Base-by-base conservation (phyloP, 2,797 vertebrate species). In the Gouania willdenowi region DNA sequence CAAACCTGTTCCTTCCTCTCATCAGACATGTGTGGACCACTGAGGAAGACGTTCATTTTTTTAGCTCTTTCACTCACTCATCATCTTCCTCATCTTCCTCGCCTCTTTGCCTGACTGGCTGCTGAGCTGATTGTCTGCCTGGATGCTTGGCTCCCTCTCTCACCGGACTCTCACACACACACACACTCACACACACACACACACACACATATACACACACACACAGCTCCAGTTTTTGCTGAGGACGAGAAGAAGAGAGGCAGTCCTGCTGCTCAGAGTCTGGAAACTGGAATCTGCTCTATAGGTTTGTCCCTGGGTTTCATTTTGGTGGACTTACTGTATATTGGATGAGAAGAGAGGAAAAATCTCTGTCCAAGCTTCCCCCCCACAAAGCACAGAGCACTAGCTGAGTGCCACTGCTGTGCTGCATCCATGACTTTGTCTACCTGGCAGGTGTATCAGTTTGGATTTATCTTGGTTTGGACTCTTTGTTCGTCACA, bases 391-490 rank as follows among this genome's bases (percentile, higher is more conserved):
- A n/a, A 52, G 61, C 67, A 60, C 65, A 59, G 71, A 75, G 54
- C 48, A 55, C 44, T 45, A n/a, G n/a, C n/a, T n/a, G 57, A 70
- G 52, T 59, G 41, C 29, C 55, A 51, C 64, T 44, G 31, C 59
- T 82, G 84, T 67, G 61, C 77, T 77, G 87, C 87, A 90, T 77
- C 85, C 82, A 91, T 89, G 89, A 87, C 82, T 87, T 79, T 81
- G 66, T 71, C 64, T 35, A 81, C 75, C 57, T 82, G 82, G 71
- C 60, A 86, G 66, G 66, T 77, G 58, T 86, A 85, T 51, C 75
- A 75, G 65, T 49, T 89, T 67, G 88, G 85, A 82, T 76, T 88
- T 50, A 79, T 81, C 57, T 71, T 83, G 68, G 65, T 81, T 60
- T 81, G 72, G 49, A 52, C 63, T 21, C 51, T 87, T 31, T 75